These are phyloP conservation scores for Centropristis striata DNA, from an alignment of 2,113 vertebrate genomes.

Conservation along the genomic window DNA sequence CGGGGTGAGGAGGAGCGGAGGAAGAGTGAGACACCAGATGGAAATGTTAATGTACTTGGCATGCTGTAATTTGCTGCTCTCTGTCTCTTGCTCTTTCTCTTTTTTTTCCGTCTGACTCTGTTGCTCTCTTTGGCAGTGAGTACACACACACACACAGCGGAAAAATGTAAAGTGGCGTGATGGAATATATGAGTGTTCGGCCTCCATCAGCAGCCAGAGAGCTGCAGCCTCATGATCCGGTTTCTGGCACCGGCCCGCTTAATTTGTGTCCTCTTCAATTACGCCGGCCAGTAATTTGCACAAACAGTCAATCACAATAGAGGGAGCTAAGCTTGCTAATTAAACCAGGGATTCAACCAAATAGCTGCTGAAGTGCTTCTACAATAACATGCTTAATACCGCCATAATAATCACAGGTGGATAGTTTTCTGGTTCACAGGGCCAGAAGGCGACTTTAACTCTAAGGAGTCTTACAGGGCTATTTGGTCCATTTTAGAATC, in stretches of 20 bases:
- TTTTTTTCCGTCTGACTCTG: conserved; percentile 13
- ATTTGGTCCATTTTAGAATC: no score
- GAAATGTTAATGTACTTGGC: conserved; percentile 84
- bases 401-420: conserved; percentile 7
- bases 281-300: conserved; percentile 49
- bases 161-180: conserved; percentile 54
- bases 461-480: no score
- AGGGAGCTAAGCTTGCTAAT: conserved; percentile 21
- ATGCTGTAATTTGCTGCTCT: conserved; percentile 50
- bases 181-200: conserved; percentile 31
- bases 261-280: conserved; percentile 51
- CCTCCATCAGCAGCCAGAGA: conserved; percentile 42
- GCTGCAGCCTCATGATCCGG: conserved; percentile 18
- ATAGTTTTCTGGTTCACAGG: background rate
- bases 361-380: background rate
- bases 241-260: conserved; percentile 31
- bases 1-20: conserved; percentile 60
- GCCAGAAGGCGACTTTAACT: background rate
- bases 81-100: conserved; percentile 45
- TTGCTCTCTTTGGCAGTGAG: conserved; percentile 31
- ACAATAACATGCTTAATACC: background rate
- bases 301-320: conserved; percentile 39
- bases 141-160: conserved; percentile 22
- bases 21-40: conserved; percentile 82
- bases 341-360: conserved; percentile 23